Percentiles rank a stretch among this genome's conserved stretches.
Evolutionary conservation across 2,797 vertebrate genomes (phyloP).

Genomic region (Scolopax rusticola): DNA sequence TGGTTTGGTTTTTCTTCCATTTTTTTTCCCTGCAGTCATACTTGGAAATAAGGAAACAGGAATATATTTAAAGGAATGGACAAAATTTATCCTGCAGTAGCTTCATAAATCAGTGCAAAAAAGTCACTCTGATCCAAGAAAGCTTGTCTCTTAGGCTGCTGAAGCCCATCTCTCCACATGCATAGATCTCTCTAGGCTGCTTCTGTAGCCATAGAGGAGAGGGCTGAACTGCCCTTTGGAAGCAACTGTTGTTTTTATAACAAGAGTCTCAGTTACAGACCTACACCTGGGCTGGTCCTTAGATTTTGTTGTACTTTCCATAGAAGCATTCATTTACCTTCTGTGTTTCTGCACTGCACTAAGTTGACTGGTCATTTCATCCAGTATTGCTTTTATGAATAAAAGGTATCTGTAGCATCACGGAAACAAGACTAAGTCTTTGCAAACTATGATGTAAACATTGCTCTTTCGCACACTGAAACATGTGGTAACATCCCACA

Average conservation of each 20-base stretch:
- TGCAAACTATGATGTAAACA: background rate
- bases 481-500: background rate
- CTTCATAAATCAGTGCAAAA: background rate
- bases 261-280: background rate
- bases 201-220: background rate
- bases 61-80: background rate
- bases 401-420: background rate
- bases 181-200: background rate
- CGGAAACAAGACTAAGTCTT: background rate
- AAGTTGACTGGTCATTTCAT: background rate
- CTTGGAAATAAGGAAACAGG: background rate
- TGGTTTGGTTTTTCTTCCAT: background rate
- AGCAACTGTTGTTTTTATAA: background rate
- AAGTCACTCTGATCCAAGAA: background rate
- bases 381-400: background rate
- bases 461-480: conserved; percentile 19
- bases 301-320: background rate
- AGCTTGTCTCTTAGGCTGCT: background rate
- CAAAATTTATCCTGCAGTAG: background rate
- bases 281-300: background rate
- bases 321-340: background rate
- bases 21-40: background rate
- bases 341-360: background rate
- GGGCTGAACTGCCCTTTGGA: background rate
- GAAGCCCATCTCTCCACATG: background rate